Percentiles rank a stretch among this genome's conserved stretches.
These are phyloP conservation scores for Ammospiza maritima DNA, from an alignment of 2,797 vertebrate species.

Conservation along the genomic window DNA sequence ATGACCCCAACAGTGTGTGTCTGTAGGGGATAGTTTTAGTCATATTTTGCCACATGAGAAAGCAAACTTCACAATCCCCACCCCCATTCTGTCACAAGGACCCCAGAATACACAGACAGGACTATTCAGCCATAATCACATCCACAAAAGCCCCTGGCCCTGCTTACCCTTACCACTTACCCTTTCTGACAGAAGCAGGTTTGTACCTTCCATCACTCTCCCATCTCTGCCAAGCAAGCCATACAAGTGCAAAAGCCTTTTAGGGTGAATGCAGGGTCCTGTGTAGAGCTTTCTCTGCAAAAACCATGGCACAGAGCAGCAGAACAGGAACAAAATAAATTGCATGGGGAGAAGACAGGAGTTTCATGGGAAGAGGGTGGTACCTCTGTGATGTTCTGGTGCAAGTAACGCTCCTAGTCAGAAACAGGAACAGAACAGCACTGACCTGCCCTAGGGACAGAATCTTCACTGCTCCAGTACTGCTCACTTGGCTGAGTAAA, in stretches of 20 bases:
- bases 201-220: not conserved
- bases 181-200: not conserved
- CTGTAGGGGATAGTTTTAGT: not conserved
- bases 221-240: not conserved
- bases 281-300: not conserved
- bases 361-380: accelerated
- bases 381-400: not conserved
- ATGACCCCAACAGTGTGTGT: not conserved
- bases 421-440: not conserved
- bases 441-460: not conserved
- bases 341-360: not conserved
- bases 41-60: not conserved
- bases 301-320: not conserved
- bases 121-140: not conserved
- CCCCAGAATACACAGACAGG: not conserved
- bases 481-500: not conserved
- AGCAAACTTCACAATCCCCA: not conserved
- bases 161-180: not conserved
- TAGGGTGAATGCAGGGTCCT: not conserved
- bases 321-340: not conserved
- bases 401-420: not conserved
- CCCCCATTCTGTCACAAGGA: not conserved
- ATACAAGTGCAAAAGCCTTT: not conserved
- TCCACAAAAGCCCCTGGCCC: not conserved
- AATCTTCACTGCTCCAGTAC: not conserved